A percentile compares a stretch with the other conserved stretches of the same genome.
phyloP scores from a whole-genome alignment of 2,888 invertebrate species.

The Catocala sponsa region DNA sequence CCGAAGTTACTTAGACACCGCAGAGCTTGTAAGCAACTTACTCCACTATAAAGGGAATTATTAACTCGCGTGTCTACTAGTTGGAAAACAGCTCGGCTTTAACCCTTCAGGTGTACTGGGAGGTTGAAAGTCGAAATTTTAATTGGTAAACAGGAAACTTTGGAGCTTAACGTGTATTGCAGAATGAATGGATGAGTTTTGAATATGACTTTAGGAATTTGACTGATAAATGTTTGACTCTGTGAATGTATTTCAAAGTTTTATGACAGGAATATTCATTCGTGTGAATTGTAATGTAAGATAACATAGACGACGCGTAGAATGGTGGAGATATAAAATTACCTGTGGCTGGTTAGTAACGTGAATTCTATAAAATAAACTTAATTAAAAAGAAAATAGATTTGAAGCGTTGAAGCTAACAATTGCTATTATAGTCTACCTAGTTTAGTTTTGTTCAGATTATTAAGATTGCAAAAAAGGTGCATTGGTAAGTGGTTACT shows the following conservation, averaged over 20 bases:
- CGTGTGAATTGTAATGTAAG: background rate
- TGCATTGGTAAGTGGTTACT: too few relatives aligned
- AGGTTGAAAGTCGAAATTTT: constrained; percentile 54
- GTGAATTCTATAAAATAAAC: too few relatives aligned
- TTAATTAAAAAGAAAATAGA: too few relatives aligned
- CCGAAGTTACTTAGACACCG: constrained; percentile 51
- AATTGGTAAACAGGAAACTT: constrained; percentile 54
- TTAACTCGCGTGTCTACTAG: constrained; percentile 54
- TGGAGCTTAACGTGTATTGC: constrained; percentile 28
- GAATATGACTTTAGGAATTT: constrained; percentile 31
- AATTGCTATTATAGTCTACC: too few relatives aligned
- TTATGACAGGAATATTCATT: background rate
- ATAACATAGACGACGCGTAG: background rate
- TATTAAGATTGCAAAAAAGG: too few relatives aligned
- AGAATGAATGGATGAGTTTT: constrained; percentile 39
- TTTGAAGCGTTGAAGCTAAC: too few relatives aligned
- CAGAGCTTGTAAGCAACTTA: constrained; percentile 55
- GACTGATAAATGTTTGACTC: constrained; percentile 4
- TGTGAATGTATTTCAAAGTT: background rate
- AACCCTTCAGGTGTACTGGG: constrained; percentile 52
- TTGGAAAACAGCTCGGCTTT: constrained; percentile 52
- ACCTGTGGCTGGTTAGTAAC: too few relatives aligned
- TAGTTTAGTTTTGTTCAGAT: too few relatives aligned
- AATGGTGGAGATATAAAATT: background rate
- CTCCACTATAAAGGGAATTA: constrained; percentile 58